A percentile compares a stretch with the other conserved stretches of the same genome.
Evolutionary conservation across 2,113 vertebrate genomes (phyloP).

Genomic region (Stigmatopora argus): DNA sequence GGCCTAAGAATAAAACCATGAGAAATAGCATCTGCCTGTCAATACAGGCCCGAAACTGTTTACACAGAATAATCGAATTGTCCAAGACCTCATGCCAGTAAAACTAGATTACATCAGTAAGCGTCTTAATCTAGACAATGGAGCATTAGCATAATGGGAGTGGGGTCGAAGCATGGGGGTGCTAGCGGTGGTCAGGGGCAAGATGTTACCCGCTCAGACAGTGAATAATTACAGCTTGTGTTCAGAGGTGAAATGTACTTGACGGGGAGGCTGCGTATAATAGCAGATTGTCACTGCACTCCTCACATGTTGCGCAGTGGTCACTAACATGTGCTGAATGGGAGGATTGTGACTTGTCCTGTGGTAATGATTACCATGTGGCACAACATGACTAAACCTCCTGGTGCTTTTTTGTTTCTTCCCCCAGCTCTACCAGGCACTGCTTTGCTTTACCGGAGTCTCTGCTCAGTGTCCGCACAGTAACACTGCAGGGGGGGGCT

Average conservation of each 20-base stretch:
- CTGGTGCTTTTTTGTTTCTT: slow-evolving; percentile 17
- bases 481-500: slow-evolving; percentile 32
- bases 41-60: slow-evolving; percentile 24
- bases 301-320: slow-evolving; percentile 46
- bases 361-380: slow-evolving; percentile 62
- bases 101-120: slow-evolving; percentile 59
- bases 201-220: slow-evolving; percentile 38
- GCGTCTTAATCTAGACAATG: slow-evolving; percentile 51
- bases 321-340: slow-evolving; percentile 60
- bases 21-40: slow-evolving; percentile 15
- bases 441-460: slow-evolving; percentile 23
- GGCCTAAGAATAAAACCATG: slow-evolving; percentile 30
- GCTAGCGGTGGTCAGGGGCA: background rate
- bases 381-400: slow-evolving; percentile 38
- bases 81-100: slow-evolving; percentile 32
- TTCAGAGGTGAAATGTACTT: slow-evolving; percentile 40
- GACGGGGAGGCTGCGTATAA: slow-evolving; percentile 36
- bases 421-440: slow-evolving; percentile 29
- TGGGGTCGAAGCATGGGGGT: slow-evolving; percentile 3
- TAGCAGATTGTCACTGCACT: slow-evolving; percentile 39
- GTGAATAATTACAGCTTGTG: slow-evolving; percentile 34
- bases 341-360: slow-evolving; percentile 55
- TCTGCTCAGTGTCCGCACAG: slow-evolving; percentile 25
- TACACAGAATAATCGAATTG: slow-evolving; percentile 36
- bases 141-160: slow-evolving; percentile 32